These are phyloP conservation scores for Seriola quinqueradiata DNA, from an alignment of 2,113 vertebrate genomes.

Conservation along the genomic window DNA sequence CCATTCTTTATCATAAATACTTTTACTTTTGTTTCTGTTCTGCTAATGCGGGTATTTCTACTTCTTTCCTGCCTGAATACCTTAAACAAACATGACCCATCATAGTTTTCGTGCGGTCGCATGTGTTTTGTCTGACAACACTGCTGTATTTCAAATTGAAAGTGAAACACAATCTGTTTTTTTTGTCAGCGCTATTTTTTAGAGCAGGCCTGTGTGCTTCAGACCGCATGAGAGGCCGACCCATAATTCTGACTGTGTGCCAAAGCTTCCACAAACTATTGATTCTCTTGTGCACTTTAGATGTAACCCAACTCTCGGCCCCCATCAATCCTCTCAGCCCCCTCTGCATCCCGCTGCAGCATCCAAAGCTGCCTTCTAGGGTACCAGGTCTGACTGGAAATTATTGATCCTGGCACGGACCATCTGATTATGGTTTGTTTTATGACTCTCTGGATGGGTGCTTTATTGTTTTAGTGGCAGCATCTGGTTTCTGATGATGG, in stretches of 20 bases:
- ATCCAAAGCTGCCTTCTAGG: slow-evolving; percentile 65
- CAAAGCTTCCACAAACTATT: slow-evolving; percentile 71
- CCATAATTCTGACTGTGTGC: slow-evolving; percentile 61
- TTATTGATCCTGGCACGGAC: slow-evolving; percentile 71
- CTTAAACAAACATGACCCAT: background rate
- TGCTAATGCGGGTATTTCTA: background rate
- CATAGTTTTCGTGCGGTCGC: background rate
- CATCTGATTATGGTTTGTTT: slow-evolving; percentile 80
- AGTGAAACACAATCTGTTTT: slow-evolving; percentile 69
- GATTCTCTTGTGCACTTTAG: slow-evolving; percentile 80
- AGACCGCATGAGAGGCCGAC: slow-evolving; percentile 50
- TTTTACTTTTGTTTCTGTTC: background rate
- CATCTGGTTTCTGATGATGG: slow-evolving; percentile 81
- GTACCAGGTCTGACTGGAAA: slow-evolving; percentile 73
- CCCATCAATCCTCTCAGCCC: slow-evolving; percentile 61
- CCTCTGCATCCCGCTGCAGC: slow-evolving; percentile 58
- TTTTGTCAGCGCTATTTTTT: slow-evolving; percentile 43
- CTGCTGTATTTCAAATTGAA: slow-evolving; percentile 32
- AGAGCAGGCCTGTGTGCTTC: slow-evolving; percentile 38
- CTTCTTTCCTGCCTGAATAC: background rate
- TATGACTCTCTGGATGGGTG: slow-evolving; percentile 72
- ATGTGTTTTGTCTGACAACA: slow-evolving; percentile 18
- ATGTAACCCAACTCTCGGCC: slow-evolving; percentile 77
- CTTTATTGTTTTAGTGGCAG: slow-evolving; percentile 79
- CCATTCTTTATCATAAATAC: too few species aligned